Evolutionary conservation across 2,888 invertebrate genomes (phyloP), one percentile per base, ranked within the genome.

Genomic region (Eupeodes latifasciatus): DNA sequence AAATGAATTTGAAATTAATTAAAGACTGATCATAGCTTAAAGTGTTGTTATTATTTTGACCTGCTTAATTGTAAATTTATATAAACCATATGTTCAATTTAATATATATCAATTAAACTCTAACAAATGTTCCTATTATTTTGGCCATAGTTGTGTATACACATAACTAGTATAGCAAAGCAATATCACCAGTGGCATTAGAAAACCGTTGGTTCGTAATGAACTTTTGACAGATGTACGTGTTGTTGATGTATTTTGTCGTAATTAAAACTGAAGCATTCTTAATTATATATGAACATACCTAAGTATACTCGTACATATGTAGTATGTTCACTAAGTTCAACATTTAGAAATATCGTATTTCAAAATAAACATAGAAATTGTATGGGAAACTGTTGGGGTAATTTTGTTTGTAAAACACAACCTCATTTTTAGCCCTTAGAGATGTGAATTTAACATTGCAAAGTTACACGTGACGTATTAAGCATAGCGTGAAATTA

Each of bases 221-320:
- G 81, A 82, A 81, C 81, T 81, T 81, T 89, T 82, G 81, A 85
- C 85, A 75, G 64, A 82, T 74, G 75, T 69, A 85, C 81, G 81
- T 85, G 89, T 27, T 79, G 81, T 79, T 89, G 85, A 85, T 89
- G 79, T 79, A 75, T 72, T 82, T 76, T 72, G 76, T 78, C 47
- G 85, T 85, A 82, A 89, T 89, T 82, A 85, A 82, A 85, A 85
- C 81, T 82, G 72, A 82, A 89, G 79, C 57, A 81, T 82, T 64
- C 85, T 71, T 85, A 75, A 85, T 81, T 51, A 16, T 11, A 34
- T 44, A 40, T 4, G 2, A 4, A 59, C 14, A 5, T 14, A 34
- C 34, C 12, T 59, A 34, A 2, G 10, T n/a, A 14, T 51, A 49
- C 49, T n/a, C n/a, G n/a, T n/a, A n/a, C n/a, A n/a, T n/a, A n/a